Evolutionary conservation across 2,888 invertebrate genomes (phyloP).

Genomic region (Cataglyphis albicans): DNA sequence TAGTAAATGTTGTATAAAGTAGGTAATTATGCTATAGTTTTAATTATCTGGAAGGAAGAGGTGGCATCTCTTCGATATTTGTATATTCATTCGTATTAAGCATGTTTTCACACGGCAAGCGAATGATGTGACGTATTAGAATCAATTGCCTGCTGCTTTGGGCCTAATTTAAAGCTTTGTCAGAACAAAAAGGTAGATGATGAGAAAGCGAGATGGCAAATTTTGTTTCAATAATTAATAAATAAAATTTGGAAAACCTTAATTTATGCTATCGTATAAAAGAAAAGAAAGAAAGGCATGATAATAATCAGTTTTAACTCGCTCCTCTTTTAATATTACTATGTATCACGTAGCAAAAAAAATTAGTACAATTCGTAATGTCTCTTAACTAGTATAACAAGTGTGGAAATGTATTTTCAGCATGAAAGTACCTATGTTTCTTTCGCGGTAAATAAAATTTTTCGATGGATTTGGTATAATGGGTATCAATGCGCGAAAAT

Average conservation of each 20-base stretch:
- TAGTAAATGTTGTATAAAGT: slow-evolving; percentile 83
- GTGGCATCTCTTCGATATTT: slow-evolving; percentile 67
- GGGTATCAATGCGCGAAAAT: background rate
- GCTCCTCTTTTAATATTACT: slow-evolving; percentile 50
- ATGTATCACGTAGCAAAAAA: slow-evolving; percentile 54
- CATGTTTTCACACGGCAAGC: slow-evolving; percentile 60
- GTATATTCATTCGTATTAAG: slow-evolving; percentile 75
- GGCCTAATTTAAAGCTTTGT: slow-evolving; percentile 75
- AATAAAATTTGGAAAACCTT: slow-evolving; percentile 29
- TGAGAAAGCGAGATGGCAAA: background rate
- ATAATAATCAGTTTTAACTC: slow-evolving; percentile 39
- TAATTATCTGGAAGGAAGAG: slow-evolving; percentile 71
- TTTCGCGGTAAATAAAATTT: slow-evolving; percentile 27
- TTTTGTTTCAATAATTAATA: slow-evolving; percentile 1
- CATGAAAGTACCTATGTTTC: slow-evolving; percentile 62
- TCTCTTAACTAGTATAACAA: slow-evolving; percentile 43
- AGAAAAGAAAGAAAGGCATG: slow-evolving; percentile 7
- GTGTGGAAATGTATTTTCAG: slow-evolving; percentile 61
- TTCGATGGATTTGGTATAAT: background rate
- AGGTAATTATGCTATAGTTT: slow-evolving; percentile 78
- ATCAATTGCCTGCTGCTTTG: slow-evolving; percentile 72
- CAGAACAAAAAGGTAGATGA: slow-evolving; percentile 8
- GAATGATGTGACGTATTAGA: slow-evolving; percentile 61
- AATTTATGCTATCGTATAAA: slow-evolving; percentile 18
- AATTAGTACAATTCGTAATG: slow-evolving; percentile 56